Base-by-base conservation (phyloP, 2,113 vertebrate genomes). In the Hyaena hyaena region DNA sequence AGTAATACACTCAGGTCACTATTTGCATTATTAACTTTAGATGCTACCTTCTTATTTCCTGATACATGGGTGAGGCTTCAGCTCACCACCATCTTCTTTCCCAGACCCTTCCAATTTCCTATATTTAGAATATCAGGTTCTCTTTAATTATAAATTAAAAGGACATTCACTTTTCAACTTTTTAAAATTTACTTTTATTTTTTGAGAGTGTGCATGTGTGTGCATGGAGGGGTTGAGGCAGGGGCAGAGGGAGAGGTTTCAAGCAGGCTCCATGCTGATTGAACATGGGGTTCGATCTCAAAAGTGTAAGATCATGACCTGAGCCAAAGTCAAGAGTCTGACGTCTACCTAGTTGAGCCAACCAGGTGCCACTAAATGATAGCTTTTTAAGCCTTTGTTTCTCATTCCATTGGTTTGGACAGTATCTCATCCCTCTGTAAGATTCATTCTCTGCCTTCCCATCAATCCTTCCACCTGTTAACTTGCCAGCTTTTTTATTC, bases 371-470 rank as follows among this genome's bases (percentile, higher is more conserved):
- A 61, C 58, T 23, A 61, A 61, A 61, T 3, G 16, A 58, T 28
- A 55, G 33, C 65, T 76, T 33, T 23, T 89, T 89, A 88, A 79
- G 71, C n/a, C 50, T 84, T 0, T 66, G 58, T 43, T 93, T 90
- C 28, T 88, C 87, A 16, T 79, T 92, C 77, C 63, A 95, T 81
- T 48, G 45, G 35, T 91, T 91, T 28, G 74, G 81, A 87, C 23
- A 35, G 58, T 73, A 65, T 33, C 39, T 77, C 33, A 63, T 71
- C 17, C 39, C 48, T 82, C n/a, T 88, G 16, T 69, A 35, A 68
- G 66, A 48, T 50, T 79, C 39, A 24, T 74, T 66, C 35, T 81
- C 69, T 19, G 24, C 23, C 28, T 50, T 95, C 69, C 58, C 33
- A 33, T 39, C 45, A 48, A 12, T 73, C 31, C 45, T 7, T 55